Percentiles rank a stretch among this genome's conserved stretches.
These are phyloP conservation scores for Chalcosyrphus nemorum DNA, from an alignment of 2,888 invertebrate genomes.

Conservation along the genomic window DNA sequence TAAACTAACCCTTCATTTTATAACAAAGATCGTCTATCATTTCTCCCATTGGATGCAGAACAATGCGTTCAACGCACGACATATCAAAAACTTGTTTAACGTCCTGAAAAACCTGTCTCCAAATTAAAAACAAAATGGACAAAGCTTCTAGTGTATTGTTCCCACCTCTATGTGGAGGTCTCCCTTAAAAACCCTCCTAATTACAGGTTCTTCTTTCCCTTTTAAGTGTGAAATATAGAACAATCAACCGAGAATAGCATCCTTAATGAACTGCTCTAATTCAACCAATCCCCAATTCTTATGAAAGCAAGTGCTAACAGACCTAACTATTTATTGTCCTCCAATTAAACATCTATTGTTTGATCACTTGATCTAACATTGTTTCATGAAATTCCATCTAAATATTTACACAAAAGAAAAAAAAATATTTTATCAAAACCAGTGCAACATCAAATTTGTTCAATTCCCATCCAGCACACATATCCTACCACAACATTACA, in stretches of 20 bases:
- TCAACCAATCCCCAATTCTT: constrained; percentile 19
- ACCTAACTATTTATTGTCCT: constrained; percentile 34
- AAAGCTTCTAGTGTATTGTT: not conserved
- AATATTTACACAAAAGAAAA: constrained; percentile 1
- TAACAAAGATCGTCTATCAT: no score
- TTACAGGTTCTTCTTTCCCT: not conserved
- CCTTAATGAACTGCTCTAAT: not conserved
- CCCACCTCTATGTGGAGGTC: not conserved
- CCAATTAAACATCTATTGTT: constrained; percentile 39
- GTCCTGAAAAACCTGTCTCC: not conserved
- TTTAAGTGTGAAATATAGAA: not conserved
- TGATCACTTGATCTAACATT: constrained; percentile 24
- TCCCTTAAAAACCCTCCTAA: not conserved
- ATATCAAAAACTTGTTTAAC: not conserved
- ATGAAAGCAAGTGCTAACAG: constrained; percentile 13
- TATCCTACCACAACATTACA: constrained; percentile 51
- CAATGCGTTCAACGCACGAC: not conserved
- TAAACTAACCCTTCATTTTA: no score
- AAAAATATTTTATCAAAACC: constrained; percentile 6
- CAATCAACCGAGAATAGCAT: not conserved
- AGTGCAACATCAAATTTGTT: not conserved
- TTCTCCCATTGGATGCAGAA: no score
- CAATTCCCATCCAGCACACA: not conserved
- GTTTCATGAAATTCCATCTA: constrained; percentile 9
- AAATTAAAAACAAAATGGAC: not conserved